Base-by-base conservation (phyloP, 2,113 vertebrate genomes). In the Orycteropus afer region DNA sequence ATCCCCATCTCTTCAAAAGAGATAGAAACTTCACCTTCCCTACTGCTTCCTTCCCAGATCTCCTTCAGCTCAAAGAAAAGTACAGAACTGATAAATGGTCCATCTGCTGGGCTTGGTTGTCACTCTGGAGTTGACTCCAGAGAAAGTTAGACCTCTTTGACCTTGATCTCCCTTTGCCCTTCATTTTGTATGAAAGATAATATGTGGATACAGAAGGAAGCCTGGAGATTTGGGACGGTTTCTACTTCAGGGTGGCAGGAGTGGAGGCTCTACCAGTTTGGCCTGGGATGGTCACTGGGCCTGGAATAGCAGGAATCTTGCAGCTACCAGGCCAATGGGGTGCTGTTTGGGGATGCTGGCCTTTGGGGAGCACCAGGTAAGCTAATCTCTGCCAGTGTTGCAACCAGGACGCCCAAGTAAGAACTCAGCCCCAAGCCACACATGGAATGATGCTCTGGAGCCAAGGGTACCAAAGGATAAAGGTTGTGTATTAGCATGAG, bases 401-500 rank as follows among this genome's bases (percentile, higher is more conserved):
- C 40, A 13, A 12, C 47, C 69, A 40, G 57, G 47, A 14, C 7
- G 7, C 34, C 27, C 3, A 2, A 37, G 59, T 7, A 45, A 81
- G 84, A 93, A 47, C 22, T 32, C 53, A 34, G n/a, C 27, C 37
- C n/a, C 34, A 34, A 40, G 47, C 42, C 32, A 77, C 42, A 65
- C 97, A 94, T 4, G 86, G 95, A 98, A 98, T 97, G 97, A 98
- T 82, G 91, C 94, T 97, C 97, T 95, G 95, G 89, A 95, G 96
- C 88, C 96, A 97, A 51, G 93, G 93, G 93, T 98, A 98, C 97
- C 98, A 98, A 97, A 98, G 93, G 94, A 95, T 97, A 98, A 98
- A 97, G 97, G 97, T 96, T 95, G 96, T 98, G 83, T 97, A 97
- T 97, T 98, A 89, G 91, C 89, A 89, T 96, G 94, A 96, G 97